Evolutionary conservation across 2,113 vertebrate species (phyloP), one percentile per base, ranked within the genome.

Genomic region (Megaleporinus macrocephalus): DNA sequence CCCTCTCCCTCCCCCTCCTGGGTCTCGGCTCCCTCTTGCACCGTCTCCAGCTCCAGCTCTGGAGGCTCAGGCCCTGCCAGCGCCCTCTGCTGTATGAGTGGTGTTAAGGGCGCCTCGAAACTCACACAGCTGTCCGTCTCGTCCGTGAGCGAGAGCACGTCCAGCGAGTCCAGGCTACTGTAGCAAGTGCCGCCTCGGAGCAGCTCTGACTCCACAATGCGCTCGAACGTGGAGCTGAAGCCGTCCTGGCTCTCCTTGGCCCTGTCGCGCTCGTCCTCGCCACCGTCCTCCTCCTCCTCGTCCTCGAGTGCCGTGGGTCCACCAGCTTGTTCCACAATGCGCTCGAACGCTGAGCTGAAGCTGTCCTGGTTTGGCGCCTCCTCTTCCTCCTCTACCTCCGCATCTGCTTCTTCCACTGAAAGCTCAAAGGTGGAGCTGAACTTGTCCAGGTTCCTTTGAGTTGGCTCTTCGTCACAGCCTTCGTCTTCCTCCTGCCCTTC

Each of bases 91-190:
- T 99, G 97, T 91, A 98, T 98, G 89, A 98, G 94, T 0, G 97
- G 97, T 0, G 97, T 99, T 82, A 99, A 95, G 0, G 97, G 97
- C 0, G 97, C 97, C 86, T 99, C 97, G 0, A 99, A 98, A 81
- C 97, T 99, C 85, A 99, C 95, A 1, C 97, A 99, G 93, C 97
- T 99, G 93, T 98, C 97, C 1, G 97, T 98, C 93, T 99, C 97
- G 0, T 98, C 97, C 0, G 97, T 98, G 81, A 98, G 96, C 14
- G 97, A 98, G 86, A 98, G 93, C 86, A 97, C 96, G 0, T 99
- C 97, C 88, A 99, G 88, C 30, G 97, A 99, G 91, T 99, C 97
- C 73, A 99, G 90, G 91, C 97, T 98, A 94, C 97, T 98, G 90
- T 99, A 99, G 89, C 96, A 98, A 2, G 97, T 98, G 41, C 96